Base-by-base conservation (phyloP, 1,140 invertebrate species). In the Stenopsyche tienmushanensis region DNA sequence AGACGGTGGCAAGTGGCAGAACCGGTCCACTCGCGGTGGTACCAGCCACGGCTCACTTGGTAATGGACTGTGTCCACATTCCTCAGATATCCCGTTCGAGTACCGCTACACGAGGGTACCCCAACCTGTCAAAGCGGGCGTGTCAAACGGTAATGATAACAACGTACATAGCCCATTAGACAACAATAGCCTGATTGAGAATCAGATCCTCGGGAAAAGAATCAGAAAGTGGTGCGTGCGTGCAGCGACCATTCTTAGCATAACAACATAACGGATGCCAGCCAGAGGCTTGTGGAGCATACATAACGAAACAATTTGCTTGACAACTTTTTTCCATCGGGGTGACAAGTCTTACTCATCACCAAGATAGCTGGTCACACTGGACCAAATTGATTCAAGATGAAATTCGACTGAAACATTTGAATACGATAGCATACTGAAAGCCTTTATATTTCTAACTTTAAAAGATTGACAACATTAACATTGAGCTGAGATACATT, bases 31-130 rank as follows among this genome's bases (percentile, higher is more conserved):
- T 34, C 42, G 42, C 45, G 34, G 39, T 25, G 20, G 24, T 21
- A 24, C 20, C 41, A 24, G 57, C 57, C 54, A 24, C 57, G 47
- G 60, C 20, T 26, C 47, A 18, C 25, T 47, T 45, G 23, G 25
- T 65, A 65, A 47, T 49, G 62, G 39, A 21, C 29, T 21, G 34
- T 18, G 59, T 29, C 62, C 62, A 64, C 63, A 65, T 65, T 65
- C 63, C 63, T 44, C 15, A 49, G 25, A 64, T 65, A 65, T 57
- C 53, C 63, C 53, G 63, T 58, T 65, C 42, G 63, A 55, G 52
- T 65, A 65, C 52, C 63, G 63, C 63, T 65, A 65, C 41, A 18
- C 25, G 1, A 41, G 23, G 13, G 44, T 21, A 7, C 7, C 25
- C n/a, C 45, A n/a, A 20, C 29, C 13, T 34, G 29, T 34, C 29